phyloP scores from a whole-genome alignment of 2,888 invertebrate species.

The Noctuana brunneofusca region DNA sequence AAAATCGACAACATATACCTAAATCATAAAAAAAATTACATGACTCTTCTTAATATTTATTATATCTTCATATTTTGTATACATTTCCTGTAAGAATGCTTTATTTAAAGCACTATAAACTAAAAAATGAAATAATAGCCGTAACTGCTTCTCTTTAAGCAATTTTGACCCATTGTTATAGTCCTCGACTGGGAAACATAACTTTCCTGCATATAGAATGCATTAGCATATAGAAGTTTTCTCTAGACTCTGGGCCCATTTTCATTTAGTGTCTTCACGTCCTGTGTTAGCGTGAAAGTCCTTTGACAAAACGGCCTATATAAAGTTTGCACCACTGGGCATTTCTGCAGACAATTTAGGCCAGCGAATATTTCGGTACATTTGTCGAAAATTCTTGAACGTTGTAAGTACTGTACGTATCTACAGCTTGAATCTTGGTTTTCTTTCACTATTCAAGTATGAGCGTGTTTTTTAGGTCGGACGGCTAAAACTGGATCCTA shows the following conservation, averaged over 20 bases:
- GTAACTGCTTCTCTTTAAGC: neutral
- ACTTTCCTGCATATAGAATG: neutral
- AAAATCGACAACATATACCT: no score
- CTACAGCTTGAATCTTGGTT: conserved; percentile 12
- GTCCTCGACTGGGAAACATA: neutral
- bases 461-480: conserved; percentile 21
- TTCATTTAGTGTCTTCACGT: conserved; percentile 15
- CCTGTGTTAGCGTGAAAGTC: conserved; percentile 6
- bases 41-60: no score
- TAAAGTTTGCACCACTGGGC: conserved; percentile 20
- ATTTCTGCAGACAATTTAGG: conserved; percentile 11
- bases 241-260: neutral
- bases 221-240: neutral
- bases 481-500: conserved; percentile 10
- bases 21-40: no score
- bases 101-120: neutral
- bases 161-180: neutral
- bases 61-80: no score
- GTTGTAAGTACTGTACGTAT: neutral
- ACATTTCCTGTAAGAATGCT: no score
- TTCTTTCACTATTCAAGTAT: conserved; percentile 26
- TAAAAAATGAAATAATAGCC: neutral
- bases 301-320: conserved; percentile 29
- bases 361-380: conserved; percentile 9
- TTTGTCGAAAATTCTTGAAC: conserved; percentile 3